A percentile compares a stretch with the other conserved stretches of the same genome.
Evolutionary conservation across 2,888 invertebrate genomes (phyloP).

Genomic region (Dioctria rufipes): DNA sequence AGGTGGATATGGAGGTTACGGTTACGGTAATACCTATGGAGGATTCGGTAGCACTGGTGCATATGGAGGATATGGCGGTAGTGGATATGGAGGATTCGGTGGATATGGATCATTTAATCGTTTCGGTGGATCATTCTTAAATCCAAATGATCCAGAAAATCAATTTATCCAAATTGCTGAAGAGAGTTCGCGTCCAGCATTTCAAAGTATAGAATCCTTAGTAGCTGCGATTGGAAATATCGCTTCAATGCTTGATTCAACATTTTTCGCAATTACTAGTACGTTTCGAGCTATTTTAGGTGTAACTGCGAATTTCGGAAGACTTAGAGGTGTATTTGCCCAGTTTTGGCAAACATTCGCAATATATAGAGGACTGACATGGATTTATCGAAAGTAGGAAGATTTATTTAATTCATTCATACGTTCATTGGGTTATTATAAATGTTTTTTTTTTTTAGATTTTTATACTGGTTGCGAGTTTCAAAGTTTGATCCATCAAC

Average conservation of each 20-base stretch:
- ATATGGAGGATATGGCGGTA: slow-evolving; percentile 62
- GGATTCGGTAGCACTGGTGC: slow-evolving; percentile 67
- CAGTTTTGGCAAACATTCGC: slow-evolving; percentile 92
- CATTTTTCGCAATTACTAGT: slow-evolving; percentile 94
- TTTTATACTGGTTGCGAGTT: slow-evolving; percentile 68
- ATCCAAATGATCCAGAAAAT: slow-evolving; percentile 67
- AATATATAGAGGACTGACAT: slow-evolving; percentile 83
- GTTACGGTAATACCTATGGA: slow-evolving; percentile 54
- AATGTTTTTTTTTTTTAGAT: slow-evolving; percentile 61
- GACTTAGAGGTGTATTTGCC: slow-evolving; percentile 85
- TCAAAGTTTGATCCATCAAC: slow-evolving; percentile 70
- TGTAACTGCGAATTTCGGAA: slow-evolving; percentile 95
- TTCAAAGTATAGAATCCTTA: slow-evolving; percentile 94
- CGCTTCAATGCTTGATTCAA: slow-evolving; percentile 97
- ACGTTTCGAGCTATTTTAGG: slow-evolving; percentile 96
- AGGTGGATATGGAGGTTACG: slow-evolving; percentile 62
- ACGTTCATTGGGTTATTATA: too few relatives aligned
- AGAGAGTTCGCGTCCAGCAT: slow-evolving; percentile 92
- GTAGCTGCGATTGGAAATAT: slow-evolving; percentile 94
- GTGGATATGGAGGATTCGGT: slow-evolving; percentile 63
- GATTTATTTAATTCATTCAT: too few relatives aligned
- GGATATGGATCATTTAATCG: slow-evolving; percentile 67
- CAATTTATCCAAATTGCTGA: slow-evolving; percentile 90
- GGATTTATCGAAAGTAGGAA: slow-evolving; percentile 80
- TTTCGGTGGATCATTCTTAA: slow-evolving; percentile 63